Conservation (phyloP, 2,113 vertebrate genomes). For the Acanthochromis polyacanthus region DNA sequence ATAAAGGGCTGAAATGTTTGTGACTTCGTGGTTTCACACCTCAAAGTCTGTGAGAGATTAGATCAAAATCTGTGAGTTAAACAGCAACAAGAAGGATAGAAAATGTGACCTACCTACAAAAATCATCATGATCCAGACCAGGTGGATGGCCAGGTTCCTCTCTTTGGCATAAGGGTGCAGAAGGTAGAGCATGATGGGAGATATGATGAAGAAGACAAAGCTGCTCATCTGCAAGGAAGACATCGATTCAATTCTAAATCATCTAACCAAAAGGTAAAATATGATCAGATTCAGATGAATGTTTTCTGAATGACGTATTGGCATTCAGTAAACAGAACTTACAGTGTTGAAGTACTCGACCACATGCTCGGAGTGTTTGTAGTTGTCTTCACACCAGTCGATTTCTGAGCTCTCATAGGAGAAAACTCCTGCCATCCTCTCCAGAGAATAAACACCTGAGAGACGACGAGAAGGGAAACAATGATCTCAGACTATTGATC, state of each 20-base stretch:
- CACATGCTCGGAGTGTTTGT: constrained; percentile 87
- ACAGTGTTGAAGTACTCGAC: constrained; percentile 98
- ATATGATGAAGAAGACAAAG: constrained; percentile 90
- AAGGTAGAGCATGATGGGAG: constrained; percentile 91
- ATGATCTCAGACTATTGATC: not conserved
- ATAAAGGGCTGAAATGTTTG: too few species aligned
- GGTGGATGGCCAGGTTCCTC: constrained; percentile 82
- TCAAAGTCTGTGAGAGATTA: too few species aligned
- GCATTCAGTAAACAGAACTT: constrained; percentile 34
- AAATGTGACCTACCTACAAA: constrained; percentile 85
- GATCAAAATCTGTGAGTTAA: not conserved
- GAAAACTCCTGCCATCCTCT: constrained; percentile 87
- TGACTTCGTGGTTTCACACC: too few species aligned
- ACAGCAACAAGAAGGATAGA: not conserved
- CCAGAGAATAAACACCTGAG: constrained; percentile 69
- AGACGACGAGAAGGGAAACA: constrained; percentile 9
- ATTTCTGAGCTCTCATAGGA: constrained; percentile 93
- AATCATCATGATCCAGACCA: constrained; percentile 86
- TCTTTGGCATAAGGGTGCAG: constrained; percentile 88
- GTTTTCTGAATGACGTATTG: not conserved
- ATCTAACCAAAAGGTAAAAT: too few species aligned
- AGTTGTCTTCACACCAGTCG: constrained; percentile 98
- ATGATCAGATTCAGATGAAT: not conserved
- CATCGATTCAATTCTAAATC: not conserved
- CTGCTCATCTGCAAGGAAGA: constrained; percentile 89